A percentile compares a stretch with the other conserved stretches of the same genome.
phyloP scores from a whole-genome alignment of 2,113 vertebrate species.

The Rhabdornis inornatus region DNA sequence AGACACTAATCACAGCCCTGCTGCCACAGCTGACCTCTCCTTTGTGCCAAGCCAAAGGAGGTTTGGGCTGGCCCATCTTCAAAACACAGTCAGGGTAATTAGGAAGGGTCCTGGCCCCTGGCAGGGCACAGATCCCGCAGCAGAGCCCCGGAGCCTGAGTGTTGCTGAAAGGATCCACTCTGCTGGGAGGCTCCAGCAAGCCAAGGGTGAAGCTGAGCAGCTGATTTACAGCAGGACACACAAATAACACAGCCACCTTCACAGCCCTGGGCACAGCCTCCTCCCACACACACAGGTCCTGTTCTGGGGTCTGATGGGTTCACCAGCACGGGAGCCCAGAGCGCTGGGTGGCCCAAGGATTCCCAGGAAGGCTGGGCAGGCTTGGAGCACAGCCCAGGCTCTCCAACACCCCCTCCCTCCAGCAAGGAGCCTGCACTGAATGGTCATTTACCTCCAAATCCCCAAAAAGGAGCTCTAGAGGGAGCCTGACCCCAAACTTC shows the following conservation, averaged over 20 bases:
- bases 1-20: not conserved
- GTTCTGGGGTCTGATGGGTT: rapidly evolving
- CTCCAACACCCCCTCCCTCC: not conserved
- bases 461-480: not conserved
- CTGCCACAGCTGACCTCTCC: not conserved
- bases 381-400: not conserved
- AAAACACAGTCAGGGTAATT: not conserved
- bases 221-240: not conserved
- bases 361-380: not conserved
- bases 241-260: not conserved
- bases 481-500: not conserved
- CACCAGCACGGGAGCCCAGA: rapidly evolving
- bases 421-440: not conserved
- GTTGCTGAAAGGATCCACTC: not conserved
- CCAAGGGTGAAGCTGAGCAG: not conserved
- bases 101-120: not conserved
- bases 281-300: rapidly evolving
- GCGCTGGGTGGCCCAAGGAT: not conserved
- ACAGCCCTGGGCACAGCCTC: not conserved
- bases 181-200: rapidly evolving
- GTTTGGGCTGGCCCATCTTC: not conserved
- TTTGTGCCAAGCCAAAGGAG: not conserved
- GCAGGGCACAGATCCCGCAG: not conserved
- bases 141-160: not conserved
- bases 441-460: not conserved